A percentile compares a stretch with the other conserved stretches of the same genome.
These are phyloP conservation scores for Scaptodrosophila latifasciaeformis DNA, from an alignment of 2,888 invertebrate genomes.

Conservation along the genomic window DNA sequence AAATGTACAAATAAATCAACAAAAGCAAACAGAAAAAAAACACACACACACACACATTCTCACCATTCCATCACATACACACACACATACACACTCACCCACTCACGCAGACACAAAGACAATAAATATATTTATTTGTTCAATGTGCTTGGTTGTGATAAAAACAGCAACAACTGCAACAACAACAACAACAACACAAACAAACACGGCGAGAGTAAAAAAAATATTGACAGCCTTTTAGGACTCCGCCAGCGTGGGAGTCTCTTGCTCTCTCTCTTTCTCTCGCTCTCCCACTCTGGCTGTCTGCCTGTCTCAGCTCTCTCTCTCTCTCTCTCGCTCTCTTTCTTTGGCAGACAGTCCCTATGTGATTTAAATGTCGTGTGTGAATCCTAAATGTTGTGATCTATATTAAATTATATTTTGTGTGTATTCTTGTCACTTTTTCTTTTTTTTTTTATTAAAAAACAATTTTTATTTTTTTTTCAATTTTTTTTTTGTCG, in stretches of 20 bases:
- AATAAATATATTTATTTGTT: too few species aligned
- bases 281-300: too few species aligned
- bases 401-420: neutral
- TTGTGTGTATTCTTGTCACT: conserved; percentile 2
- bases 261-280: too few species aligned
- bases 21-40: conserved; percentile 35
- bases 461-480: conserved; percentile 11
- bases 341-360: too few species aligned
- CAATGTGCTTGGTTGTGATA: neutral
- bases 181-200: conserved; percentile 1
- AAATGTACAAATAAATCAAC: conserved; percentile 27
- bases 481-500: conserved; percentile 15
- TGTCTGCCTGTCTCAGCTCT: too few species aligned
- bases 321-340: conserved; percentile 1
- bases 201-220: too few species aligned
- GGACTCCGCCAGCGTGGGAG: too few species aligned
- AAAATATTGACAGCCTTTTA: too few species aligned
- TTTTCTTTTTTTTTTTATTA: conserved; percentile 13
- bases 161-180: neutral
- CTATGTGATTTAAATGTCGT: conserved; percentile 31
- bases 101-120: conserved; percentile 8
- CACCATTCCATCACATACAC: neutral
- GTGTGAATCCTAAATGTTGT: conserved; percentile 10
- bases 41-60: neutral
- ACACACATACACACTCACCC: neutral